phyloP scores from a whole-genome alignment of 2,797 vertebrate genomes.

The Antennarius maculatus region DNA sequence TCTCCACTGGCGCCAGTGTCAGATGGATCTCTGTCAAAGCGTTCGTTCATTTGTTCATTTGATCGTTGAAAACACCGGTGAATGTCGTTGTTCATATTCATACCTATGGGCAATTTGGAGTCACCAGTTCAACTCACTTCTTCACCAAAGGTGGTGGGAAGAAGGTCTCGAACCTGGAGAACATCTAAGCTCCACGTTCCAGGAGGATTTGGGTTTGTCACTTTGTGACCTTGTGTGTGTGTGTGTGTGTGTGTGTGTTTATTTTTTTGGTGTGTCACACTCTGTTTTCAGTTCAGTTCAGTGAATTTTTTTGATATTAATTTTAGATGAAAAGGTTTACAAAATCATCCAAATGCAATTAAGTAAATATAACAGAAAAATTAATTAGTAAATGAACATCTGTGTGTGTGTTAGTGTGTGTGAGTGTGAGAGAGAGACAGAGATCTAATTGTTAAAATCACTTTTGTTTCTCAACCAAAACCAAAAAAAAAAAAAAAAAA shows the following conservation, averaged over 20 bases:
- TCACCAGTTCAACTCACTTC: too few relatives aligned
- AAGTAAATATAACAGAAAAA: conserved; percentile 28
- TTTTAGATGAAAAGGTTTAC: conserved; percentile 7
- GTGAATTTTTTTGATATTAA: conserved; percentile 7
- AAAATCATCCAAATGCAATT: conserved; percentile 23
- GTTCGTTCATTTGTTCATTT: conserved; percentile 3
- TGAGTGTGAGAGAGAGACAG: neutral
- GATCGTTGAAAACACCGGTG: too few relatives aligned
- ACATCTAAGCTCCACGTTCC: too few relatives aligned
- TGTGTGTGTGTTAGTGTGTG: conserved; percentile 6
- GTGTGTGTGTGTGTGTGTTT: neutral
- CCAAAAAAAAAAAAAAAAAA: neutral
- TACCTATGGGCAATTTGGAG: too few relatives aligned
- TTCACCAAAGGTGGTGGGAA: too few relatives aligned
- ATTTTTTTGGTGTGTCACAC: neutral
- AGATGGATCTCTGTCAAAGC: conserved; percentile 22
- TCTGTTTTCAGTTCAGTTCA: too few relatives aligned
- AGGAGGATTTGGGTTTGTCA: too few relatives aligned
- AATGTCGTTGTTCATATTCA: too few relatives aligned
- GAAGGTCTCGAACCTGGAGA: too few relatives aligned
- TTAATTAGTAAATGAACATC: conserved; percentile 26
- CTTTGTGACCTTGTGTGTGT: conserved; percentile 1
- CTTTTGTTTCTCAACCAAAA: neutral
- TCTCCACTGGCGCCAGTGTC: conserved; percentile 20
- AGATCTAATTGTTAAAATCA: neutral